Evolutionary conservation across 1,140 invertebrate genomes (phyloP), one percentile per base, ranked within the genome.

Genomic region (Venturia canescens): DNA sequence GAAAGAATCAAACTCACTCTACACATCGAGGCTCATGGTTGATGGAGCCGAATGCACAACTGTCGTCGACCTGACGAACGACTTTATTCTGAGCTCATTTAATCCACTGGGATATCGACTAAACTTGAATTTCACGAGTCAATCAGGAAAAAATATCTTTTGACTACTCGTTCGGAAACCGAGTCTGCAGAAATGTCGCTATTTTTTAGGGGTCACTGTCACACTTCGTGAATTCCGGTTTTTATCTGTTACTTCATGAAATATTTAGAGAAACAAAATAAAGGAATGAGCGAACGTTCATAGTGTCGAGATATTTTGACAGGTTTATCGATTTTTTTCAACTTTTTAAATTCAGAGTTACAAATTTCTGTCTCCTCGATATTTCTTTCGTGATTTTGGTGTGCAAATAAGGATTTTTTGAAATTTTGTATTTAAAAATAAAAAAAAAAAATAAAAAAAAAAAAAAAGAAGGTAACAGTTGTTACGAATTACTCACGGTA

Each of bases 181-280:
- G 50, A 53, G 50, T 2, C 9, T 50, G 48, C 3, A 11, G 11
- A 57, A 29, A 29, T 75, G 50, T 75, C 53, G 21, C 26, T 57
- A 18, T 57, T 23, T 18, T 57, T 72, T 48, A 50, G 70, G 38
- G 70, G 71, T 75, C 71, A 75, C 34, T 53, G 48, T 27, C 71
- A 75, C 71, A 29, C 50, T 48, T 29, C 18, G 50, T 44, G 18
- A 31, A 75, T 75, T 75, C 50, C 71, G n/a, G 71, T 57, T 57
- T 57, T 57, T n/a, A 16, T n/a, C 7, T 44, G 38, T 44, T 44
- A 44, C 1, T 57, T n/a, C 1, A 18, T n/a, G 2, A 57, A 23
- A 57, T 9, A 57, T 57, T 57, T 57, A 57, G n/a, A 1, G 21
- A 18, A 23, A 57, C 21, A 57, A n/a, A 57, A 57, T 57, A 18